Base-by-base conservation (phyloP, 53 echinoderm and acorn worm genomes). In the Holothuria scabra region DNA sequence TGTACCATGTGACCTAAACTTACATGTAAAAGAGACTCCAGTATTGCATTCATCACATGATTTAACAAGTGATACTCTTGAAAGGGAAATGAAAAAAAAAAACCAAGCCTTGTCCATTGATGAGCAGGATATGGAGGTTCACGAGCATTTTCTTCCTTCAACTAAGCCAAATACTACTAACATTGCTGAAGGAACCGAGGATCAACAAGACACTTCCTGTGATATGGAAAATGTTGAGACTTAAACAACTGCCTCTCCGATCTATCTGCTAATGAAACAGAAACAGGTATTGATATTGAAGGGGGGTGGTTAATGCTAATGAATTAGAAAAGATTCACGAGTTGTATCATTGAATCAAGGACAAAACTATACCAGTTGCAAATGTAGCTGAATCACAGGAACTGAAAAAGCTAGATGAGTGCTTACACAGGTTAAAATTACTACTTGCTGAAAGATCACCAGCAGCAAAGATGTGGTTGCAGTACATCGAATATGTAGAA, bases 401-500 rank as follows among this genome's bases (percentile, higher is more conserved):
- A 32, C 46, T 86, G 64, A 31, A 33, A 23, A 56, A 31, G 35
- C 29, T 85, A 8, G 32, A 59, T 18, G 85, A 75, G 28, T 23
- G 11, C 22, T 65, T 83, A 65, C 41, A 21, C 24, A 74, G 58
- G 37, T 30, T 37, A 21, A 58, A 75, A 57, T 21, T 24, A 46
- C 2, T 26, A 25, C 34, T 69, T 18, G 65, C 64, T 28, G 21
- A 38, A 23, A 30, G 8, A 56, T 82, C 59, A 20, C 28, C 55
- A 56, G 71, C 71, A 33, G 67, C 87, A 16, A 87, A 81, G 21
- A 49, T 87, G 7, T 87, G 87, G 87, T 12, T 87, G 18, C 82
- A 82, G 41, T 59, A 82, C 55, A 66, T 87, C 5, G 82, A 87
- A 25, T 66, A 80, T 28, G 34, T 87, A 48, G 61, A 82, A 52